Evolutionary conservation across 2,797 vertebrate species (phyloP), one percentile per base, ranked within the genome.

Genomic region (Emys orbicularis): DNA sequence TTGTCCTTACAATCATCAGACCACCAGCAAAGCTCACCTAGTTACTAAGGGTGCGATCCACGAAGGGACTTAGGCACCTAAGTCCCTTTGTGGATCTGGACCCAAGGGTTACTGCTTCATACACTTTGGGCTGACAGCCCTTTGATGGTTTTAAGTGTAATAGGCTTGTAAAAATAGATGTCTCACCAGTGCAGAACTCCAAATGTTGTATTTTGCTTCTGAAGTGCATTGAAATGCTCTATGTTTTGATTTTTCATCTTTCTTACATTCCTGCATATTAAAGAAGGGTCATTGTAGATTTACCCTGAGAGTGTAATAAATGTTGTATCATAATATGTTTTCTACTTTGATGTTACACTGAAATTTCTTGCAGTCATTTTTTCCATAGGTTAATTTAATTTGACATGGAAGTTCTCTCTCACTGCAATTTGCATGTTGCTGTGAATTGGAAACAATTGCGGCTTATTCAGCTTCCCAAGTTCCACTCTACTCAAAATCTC

Each of bases 21-120:
- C 2, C 6, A 5, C 79, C 50, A 44, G 21, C 53, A 91, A 44
- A 49, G 2, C 10, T 47, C 61, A 1, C 7, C 88, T 3, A 0
- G 4, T n/a, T 68, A 37, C 61, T 21, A 37, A 68, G 31, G 8
- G 61, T n/a, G 34, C 8, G 2, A 37, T n/a, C 61, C 61, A n/a
- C 5, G 8, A 68, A 37, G 34, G 15, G 2, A 65, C 34, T 19
- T 65, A 18, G 59, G 59, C 27, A 29, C 31, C 7, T 16, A 65
- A 19, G 8, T n/a, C 34, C 15, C 34, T 65, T 65, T 65, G 15
- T 88, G 12, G 8, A 49, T 23, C 87, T 37, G 50, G 34, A 18
- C 10, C 52, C 34, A 37, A 34, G 0, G 4, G 11, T 25, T 19
- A 10, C 44, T 12, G 5, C 19, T 77, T 6, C 19, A 47, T n/a